A percentile compares a stretch with the other conserved stretches of the same genome.
Evolutionary conservation across 2,888 invertebrate species (phyloP).

Genomic region (Apotomis capreana): DNA sequence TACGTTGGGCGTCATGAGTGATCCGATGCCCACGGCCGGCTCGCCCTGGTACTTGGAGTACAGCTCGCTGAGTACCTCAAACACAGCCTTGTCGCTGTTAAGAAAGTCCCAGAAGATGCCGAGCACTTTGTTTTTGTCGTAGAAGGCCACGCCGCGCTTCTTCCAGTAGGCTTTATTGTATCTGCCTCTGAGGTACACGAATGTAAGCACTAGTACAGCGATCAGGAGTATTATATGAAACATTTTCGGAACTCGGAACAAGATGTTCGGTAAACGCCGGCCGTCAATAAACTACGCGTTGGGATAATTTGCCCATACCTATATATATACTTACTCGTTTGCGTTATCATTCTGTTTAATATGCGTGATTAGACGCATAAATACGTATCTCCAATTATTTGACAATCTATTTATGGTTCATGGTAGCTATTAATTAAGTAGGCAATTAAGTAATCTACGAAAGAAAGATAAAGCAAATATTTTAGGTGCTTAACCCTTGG

Average conservation of each 20-base stretch:
- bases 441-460: too few species aligned
- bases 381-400: too few species aligned
- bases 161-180: slow-evolving; percentile 64
- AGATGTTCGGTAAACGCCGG: not conserved
- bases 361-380: not conserved
- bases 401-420: too few species aligned
- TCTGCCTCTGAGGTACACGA: slow-evolving; percentile 26
- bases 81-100: slow-evolving; percentile 51
- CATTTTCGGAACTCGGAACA: slow-evolving; percentile 9
- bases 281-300: not conserved
- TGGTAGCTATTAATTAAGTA: too few species aligned
- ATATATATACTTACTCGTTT: not conserved
- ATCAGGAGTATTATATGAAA: slow-evolving; percentile 16
- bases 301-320: not conserved
- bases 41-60: slow-evolving; percentile 58
- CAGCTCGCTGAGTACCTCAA: slow-evolving; percentile 54
- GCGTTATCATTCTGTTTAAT: not conserved
- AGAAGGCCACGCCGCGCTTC: slow-evolving; percentile 60
- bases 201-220: not conserved
- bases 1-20: slow-evolving; percentile 49
- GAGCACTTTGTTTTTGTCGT: slow-evolving; percentile 52
- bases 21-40: slow-evolving; percentile 49
- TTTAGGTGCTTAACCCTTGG: too few species aligned
- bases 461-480: too few species aligned
- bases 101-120: slow-evolving; percentile 61